phyloP scores from a whole-genome alignment of 2,888 invertebrate genomes.

The Drosophila limbata region DNA sequence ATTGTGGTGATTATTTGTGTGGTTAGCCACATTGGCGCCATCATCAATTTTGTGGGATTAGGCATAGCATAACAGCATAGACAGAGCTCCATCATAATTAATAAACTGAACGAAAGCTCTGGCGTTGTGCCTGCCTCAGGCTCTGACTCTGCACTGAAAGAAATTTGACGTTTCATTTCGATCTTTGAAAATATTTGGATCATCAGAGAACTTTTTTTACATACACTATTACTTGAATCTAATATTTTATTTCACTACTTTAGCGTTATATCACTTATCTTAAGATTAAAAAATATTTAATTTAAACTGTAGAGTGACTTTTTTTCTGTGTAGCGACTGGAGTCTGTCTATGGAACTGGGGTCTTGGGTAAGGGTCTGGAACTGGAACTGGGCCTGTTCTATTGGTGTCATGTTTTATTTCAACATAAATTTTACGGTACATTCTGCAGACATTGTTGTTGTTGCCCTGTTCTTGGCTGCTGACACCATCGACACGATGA shows the following conservation, averaged over 20 bases:
- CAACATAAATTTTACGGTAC: constrained; percentile 68
- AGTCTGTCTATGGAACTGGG: constrained; percentile 16
- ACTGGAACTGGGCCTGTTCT: constrained; percentile 19
- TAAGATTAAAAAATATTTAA: neutral
- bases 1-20: constrained; percentile 48
- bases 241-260: no score
- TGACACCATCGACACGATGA: constrained; percentile 22
- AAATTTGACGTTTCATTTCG: neutral
- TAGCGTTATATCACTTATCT: neutral
- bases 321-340: neutral
- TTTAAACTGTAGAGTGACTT: neutral
- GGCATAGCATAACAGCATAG: constrained; percentile 24
- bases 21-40: constrained; percentile 69
- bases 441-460: constrained; percentile 36
- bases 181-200: neutral
- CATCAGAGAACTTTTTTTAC: neutral
- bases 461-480: constrained; percentile 23
- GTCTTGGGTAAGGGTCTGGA: neutral
- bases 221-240: no score
- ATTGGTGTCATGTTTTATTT: constrained; percentile 66
- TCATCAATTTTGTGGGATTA: constrained; percentile 68
- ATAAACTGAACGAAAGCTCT: constrained; percentile 49
- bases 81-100: constrained; percentile 55
- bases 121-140: constrained; percentile 8
- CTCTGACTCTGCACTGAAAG: neutral